A percentile compares a stretch with the other conserved stretches of the same genome.
These are phyloP conservation scores for Erpobdella octoculata DNA, from an alignment of 2,888 invertebrate species.

Conservation along the genomic window DNA sequence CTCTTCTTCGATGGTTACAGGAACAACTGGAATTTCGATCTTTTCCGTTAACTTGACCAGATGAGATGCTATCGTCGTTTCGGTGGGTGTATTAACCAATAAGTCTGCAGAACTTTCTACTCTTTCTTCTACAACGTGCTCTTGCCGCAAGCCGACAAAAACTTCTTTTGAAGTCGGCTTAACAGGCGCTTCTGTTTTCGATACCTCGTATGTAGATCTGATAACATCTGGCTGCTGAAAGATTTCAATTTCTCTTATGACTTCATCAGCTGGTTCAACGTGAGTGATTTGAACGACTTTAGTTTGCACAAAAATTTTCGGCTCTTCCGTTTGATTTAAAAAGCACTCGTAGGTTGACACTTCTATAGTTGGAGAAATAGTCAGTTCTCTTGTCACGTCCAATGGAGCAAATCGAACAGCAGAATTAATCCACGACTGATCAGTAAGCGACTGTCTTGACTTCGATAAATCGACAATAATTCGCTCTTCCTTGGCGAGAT, in stretches of 20 bases:
- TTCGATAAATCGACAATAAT: not conserved
- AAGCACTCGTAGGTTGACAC: slow-evolving; percentile 20
- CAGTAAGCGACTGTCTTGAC: not conserved
- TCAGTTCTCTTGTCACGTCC: not conserved
- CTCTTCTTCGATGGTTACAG: not conserved
- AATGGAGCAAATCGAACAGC: not conserved
- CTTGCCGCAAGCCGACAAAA: not conserved
- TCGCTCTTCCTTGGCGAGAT: slow-evolving; percentile 1
- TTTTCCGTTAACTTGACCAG: not conserved
- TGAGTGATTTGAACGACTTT: not conserved
- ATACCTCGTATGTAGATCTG: not conserved
- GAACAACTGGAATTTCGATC: not conserved
- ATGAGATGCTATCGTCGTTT: not conserved
- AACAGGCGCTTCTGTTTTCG: not conserved
- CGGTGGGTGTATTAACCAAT: not conserved
- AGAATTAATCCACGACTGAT: slow-evolving; percentile 14
- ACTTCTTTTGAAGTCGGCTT: not conserved
- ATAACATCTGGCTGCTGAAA: not conserved
- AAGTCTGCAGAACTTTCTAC: not conserved
- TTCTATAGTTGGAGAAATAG: slow-evolving; percentile 18
- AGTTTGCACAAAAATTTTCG: not conserved
- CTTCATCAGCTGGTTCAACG: not conserved
- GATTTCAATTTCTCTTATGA: not conserved
- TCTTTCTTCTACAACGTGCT: not conserved
- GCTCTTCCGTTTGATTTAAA: not conserved